These are phyloP conservation scores for Hestina assimilis DNA, from an alignment of 1,140 invertebrate species.

Conservation along the genomic window DNA sequence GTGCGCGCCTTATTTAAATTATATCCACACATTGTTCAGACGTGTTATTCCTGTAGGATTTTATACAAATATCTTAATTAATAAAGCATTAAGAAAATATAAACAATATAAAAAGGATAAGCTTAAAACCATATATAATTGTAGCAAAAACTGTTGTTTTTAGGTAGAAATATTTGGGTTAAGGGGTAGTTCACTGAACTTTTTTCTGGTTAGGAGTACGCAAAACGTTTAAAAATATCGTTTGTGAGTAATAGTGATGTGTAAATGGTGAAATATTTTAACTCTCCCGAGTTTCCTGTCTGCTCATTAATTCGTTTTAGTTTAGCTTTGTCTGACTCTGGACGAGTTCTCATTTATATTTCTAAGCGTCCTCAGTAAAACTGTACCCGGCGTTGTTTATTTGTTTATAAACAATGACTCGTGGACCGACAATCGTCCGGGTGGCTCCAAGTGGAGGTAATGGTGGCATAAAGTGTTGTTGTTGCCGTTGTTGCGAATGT, in stretches of 20 bases:
- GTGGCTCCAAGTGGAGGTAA: constrained; percentile 51
- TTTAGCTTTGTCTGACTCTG: background rate
- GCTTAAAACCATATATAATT: background rate
- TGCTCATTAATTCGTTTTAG: constrained; percentile 6
- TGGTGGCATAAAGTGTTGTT: constrained; percentile 83
- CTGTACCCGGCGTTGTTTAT: background rate
- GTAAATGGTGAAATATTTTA: constrained; percentile 54
- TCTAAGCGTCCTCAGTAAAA: background rate
- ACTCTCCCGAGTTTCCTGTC: constrained; percentile 57
- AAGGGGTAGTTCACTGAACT: constrained; percentile 59
- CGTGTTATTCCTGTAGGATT: constrained; percentile 23
- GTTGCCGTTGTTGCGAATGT: constrained; percentile 87
- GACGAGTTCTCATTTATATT: background rate
- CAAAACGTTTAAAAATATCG: constrained; percentile 68
- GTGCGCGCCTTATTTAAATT: constrained; percentile 47
- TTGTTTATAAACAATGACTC: constrained; percentile 47
- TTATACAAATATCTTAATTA: background rate
- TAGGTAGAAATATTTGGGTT: constrained; percentile 22
- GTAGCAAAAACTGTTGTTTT: background rate
- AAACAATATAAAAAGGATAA: background rate
- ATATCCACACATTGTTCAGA: constrained; percentile 29
- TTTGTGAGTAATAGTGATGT: constrained; percentile 59
- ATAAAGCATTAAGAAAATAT: background rate
- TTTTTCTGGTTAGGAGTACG: constrained; percentile 38
- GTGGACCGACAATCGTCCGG: constrained; percentile 67